Base-by-base conservation (phyloP, 2,888 invertebrate species). In the Ectemnius lituratus region DNA sequence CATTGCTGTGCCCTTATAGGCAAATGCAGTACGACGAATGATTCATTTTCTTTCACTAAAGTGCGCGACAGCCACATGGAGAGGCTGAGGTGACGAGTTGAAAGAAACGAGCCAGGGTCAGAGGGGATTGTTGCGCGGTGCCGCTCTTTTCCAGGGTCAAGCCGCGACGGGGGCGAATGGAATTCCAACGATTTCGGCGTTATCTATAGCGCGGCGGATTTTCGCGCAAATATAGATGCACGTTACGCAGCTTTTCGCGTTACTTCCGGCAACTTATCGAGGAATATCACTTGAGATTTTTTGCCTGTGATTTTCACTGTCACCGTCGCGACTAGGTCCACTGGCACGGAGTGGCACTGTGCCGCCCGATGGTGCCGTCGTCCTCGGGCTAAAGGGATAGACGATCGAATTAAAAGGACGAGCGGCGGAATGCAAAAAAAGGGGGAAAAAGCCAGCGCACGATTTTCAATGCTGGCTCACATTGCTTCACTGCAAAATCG, bases 401-500 rank as follows among this genome's bases (percentile, higher is more conserved):
- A 63, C 59, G 45, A 75, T n/a, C 66, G 73, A 77, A 73, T 75
- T 49, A 70, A 37, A 73, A 62, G 78, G 75, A 83, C 79, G 70
- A 62, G 62, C 62, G 69, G 37, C 70, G 63, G 74, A 77, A 78
- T 70, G 76, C 62, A 65, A 79, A 83, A 79, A 72, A 71, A 37
- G 37, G 37, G 62, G 70, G 66, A 70, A 60, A 67, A 84, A 85
- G 85, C 84, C 83, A 82, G 82, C 86, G 77, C 80, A 84, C 80
- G 83, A 86, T 87, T 92, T 93, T 92, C 92, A 92, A 92, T 93
- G 93, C 92, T 93, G 92, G 81, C 93, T 93, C 93, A 93, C 93
- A 93, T 93, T 93, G 93, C 93, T 93, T 92, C 93, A 93, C 93
- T 93, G 93, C 93, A 91, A 91, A 92, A 91, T 91, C 92, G 91